Conservation (phyloP, 2,797 vertebrate genomes). For the Bovichtus variegatus region DNA sequence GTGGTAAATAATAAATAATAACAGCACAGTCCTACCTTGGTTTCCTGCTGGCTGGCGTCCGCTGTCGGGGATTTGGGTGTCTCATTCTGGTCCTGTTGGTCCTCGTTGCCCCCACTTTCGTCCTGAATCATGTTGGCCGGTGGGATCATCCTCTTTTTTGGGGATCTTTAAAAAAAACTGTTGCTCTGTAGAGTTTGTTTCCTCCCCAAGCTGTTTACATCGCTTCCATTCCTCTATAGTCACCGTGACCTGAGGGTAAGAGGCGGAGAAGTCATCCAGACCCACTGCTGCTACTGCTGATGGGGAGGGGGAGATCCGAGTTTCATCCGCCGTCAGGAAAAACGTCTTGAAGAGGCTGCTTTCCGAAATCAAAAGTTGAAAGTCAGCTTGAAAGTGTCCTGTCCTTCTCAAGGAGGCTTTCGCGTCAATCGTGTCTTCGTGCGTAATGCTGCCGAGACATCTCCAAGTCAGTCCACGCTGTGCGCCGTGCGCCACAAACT, state of each 20-base stretch:
- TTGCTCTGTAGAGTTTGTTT: conserved; percentile 47
- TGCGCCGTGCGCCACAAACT: conserved; percentile 49
- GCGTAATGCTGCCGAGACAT: conserved; percentile 72
- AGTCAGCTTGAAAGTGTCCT: not conserved
- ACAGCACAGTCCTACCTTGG: conserved; percentile 80
- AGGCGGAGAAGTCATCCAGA: conserved; percentile 54
- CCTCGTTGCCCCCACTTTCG: conserved; percentile 81
- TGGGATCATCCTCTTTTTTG: conserved; percentile 83
- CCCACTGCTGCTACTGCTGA: conserved; percentile 12
- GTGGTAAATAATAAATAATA: conserved; percentile 6
- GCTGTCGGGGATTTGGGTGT: conserved; percentile 81
- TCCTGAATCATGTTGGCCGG: conserved; percentile 82
- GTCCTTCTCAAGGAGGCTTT: conserved; percentile 15
- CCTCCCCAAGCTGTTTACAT: conserved; percentile 53
- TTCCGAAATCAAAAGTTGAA: conserved; percentile 21
- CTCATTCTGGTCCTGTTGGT: conserved; percentile 76
- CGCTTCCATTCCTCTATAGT: conserved; percentile 54
- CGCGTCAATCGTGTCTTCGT: conserved; percentile 39
- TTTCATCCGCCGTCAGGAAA: conserved; percentile 21
- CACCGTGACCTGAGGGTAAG: conserved; percentile 32
- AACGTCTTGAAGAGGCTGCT: conserved; percentile 7
- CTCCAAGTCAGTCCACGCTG: conserved; percentile 68
- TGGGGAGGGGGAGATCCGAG: conserved; percentile 9
- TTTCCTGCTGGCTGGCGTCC: conserved; percentile 81
- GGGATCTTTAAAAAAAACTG: conserved; percentile 30